Percentiles rank a stretch among this genome's conserved stretches.
These are phyloP conservation scores for Phyllostomus hastatus DNA, from an alignment of 2,113 vertebrate species.

Conservation along the genomic window DNA sequence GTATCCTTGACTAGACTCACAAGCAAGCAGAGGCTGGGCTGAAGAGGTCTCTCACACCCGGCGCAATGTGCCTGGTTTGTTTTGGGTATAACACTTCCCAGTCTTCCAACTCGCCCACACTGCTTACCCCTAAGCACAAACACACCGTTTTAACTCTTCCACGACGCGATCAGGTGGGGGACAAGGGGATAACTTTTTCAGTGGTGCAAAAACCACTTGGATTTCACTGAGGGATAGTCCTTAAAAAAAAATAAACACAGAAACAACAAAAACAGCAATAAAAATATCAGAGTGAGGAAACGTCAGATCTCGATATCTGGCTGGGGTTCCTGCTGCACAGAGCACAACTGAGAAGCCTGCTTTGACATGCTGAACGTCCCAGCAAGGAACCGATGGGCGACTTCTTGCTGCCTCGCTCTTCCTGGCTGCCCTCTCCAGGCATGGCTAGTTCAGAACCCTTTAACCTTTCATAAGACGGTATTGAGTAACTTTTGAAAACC, in stretches of 20 bases:
- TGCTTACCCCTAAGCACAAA: not conserved
- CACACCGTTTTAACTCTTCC: slow-evolving; percentile 38
- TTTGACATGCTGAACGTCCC: slow-evolving; percentile 51
- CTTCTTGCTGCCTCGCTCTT: not conserved
- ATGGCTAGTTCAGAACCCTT: slow-evolving; percentile 42
- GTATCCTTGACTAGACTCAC: not conserved
- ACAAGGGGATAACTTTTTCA: slow-evolving; percentile 60
- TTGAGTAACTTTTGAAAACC: slow-evolving; percentile 54
- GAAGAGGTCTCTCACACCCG: not conserved
- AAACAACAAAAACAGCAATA: not conserved
- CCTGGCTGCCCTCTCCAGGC: too few relatives aligned
- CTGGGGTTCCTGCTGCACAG: slow-evolving; percentile 38
- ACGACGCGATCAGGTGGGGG: slow-evolving; percentile 23
- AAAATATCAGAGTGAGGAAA: slow-evolving; percentile 48
- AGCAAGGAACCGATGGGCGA: slow-evolving; percentile 23
- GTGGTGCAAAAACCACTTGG: slow-evolving; percentile 22
- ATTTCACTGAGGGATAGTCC: slow-evolving; percentile 55
- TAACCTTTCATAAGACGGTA: slow-evolving; percentile 47
- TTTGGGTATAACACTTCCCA: not conserved
- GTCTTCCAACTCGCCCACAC: not conserved
- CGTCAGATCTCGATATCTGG: slow-evolving; percentile 43
- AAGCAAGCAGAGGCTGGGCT: slow-evolving; percentile 39
- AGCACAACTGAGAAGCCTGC: slow-evolving; percentile 57
- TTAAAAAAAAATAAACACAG: not conserved
- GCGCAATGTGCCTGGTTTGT: not conserved